Conservation (phyloP, 2,888 invertebrate genomes). For the Periphyllus acericola region DNA sequence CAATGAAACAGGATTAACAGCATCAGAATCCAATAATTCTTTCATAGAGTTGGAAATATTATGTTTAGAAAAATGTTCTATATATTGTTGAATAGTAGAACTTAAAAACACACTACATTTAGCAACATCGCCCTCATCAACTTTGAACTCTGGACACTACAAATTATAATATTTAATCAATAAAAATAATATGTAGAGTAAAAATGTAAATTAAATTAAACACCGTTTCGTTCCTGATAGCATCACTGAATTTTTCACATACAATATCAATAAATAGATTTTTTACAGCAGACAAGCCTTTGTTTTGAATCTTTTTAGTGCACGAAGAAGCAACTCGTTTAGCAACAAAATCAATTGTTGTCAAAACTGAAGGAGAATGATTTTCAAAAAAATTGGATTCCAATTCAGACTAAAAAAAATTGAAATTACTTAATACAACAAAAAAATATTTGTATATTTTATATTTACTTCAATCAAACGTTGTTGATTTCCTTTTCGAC, state of each 20-base stretch:
- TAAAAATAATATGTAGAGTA: background rate
- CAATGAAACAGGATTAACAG: conserved; percentile 24
- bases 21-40: conserved; percentile 44
- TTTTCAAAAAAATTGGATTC: conserved; percentile 63
- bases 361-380: conserved; percentile 62
- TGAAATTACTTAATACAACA: background rate
- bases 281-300: conserved; percentile 60
- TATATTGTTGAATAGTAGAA: conserved; percentile 44
- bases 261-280: conserved; percentile 54
- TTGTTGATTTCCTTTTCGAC: conserved; percentile 30
- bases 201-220: background rate
- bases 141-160: background rate
- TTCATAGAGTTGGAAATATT: conserved; percentile 45
- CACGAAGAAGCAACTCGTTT: conserved; percentile 63
- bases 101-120: conserved; percentile 42
- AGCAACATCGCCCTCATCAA: conserved; percentile 34
- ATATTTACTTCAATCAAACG: conserved; percentile 32
- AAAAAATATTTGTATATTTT: background rate
- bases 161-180: background rate
- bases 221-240: background rate
- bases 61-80: conserved; percentile 35
- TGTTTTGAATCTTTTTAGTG: conserved; percentile 62
- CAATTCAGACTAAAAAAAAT: conserved; percentile 61
- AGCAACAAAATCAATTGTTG: conserved; percentile 62
- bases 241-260: conserved; percentile 33